These are phyloP conservation scores for Pissodes strobi DNA, from an alignment of 1,140 invertebrate species.

Conservation along the genomic window DNA sequence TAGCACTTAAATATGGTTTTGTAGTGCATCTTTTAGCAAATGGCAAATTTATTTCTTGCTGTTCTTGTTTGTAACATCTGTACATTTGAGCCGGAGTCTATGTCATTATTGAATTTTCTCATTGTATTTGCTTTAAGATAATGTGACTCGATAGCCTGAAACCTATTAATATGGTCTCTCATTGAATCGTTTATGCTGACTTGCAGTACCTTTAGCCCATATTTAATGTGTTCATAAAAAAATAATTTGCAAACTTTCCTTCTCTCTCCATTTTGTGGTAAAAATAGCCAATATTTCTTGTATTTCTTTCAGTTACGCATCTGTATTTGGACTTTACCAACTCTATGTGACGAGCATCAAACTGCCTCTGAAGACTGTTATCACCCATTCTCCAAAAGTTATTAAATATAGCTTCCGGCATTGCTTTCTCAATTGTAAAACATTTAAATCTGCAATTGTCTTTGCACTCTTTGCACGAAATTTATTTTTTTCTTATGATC, in stretches of 20 bases:
- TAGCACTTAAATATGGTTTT: background rate
- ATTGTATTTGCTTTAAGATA: background rate
- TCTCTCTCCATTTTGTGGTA: background rate
- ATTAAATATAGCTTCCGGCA: background rate
- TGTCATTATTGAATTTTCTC: background rate
- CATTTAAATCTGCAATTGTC: background rate
- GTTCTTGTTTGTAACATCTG: background rate
- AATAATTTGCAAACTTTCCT: too few relatives aligned
- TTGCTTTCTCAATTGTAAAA: background rate
- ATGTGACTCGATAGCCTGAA: background rate
- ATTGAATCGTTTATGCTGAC: background rate
- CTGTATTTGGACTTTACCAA: background rate
- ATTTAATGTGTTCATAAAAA: background rate
- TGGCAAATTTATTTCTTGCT: background rate
- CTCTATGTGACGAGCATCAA: background rate
- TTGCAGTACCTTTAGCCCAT: background rate
- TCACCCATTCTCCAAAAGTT: background rate
- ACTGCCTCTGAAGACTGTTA: background rate
- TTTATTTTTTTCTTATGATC: background rate
- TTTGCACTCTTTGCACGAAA: background rate
- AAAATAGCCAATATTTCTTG: background rate
- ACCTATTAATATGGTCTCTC: background rate
- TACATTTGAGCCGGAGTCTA: too few relatives aligned
- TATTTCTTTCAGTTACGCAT: background rate
- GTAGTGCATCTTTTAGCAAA: background rate